Evolutionary conservation across 2,888 invertebrate species (phyloP), one percentile per base, ranked within the genome.

Genomic region (Amiota minor): DNA sequence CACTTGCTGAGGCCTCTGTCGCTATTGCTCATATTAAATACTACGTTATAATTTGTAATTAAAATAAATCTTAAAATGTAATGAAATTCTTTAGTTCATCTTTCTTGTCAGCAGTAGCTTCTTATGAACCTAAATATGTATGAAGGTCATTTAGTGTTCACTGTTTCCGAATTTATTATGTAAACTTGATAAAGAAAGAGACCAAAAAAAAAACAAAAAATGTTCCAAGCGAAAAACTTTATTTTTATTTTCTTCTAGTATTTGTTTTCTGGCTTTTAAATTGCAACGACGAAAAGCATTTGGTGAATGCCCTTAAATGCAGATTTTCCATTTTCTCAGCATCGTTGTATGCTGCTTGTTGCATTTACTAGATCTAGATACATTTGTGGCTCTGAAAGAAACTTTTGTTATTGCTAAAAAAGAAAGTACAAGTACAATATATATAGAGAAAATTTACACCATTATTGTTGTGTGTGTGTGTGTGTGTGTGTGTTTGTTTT

Each of bases 381-480:
- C 79, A 82, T 83, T 74, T 76, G 80, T 81, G 81, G 79, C 81
- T 9, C 77, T 72, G 72, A 74, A 76, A 47, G 76, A 81, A 75
- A 72, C 76, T 72, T 70, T 78, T 72, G 74, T 45, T 76, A 80
- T 82, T 82, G 84, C 82, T 81, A 2, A 23, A 23, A 23, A 23
- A 23, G 6, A 35, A 35, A 35, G n/a, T n/a, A n/a, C n/a, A 35
- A 35, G 6, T 35, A 35, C 4, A 23, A 1, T 6, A 35, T 6
- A 35, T 35, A 6, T 81, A 78, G 75, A 47, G 70, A 74, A 82
- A 82, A 81, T 74, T 82, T 84, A 71, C 69, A n/a, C 75, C n/a
- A 14, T 53, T n/a, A 6, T 53, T 56, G 16, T 55, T 55, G 9
- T 55, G 9, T 9, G n/a, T 55, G n/a, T 75, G 80, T 78, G 77